A percentile compares a stretch with the other conserved stretches of the same genome.
Conservation (phyloP, 2,888 invertebrate species). For the Helobdella robusta region DNA sequence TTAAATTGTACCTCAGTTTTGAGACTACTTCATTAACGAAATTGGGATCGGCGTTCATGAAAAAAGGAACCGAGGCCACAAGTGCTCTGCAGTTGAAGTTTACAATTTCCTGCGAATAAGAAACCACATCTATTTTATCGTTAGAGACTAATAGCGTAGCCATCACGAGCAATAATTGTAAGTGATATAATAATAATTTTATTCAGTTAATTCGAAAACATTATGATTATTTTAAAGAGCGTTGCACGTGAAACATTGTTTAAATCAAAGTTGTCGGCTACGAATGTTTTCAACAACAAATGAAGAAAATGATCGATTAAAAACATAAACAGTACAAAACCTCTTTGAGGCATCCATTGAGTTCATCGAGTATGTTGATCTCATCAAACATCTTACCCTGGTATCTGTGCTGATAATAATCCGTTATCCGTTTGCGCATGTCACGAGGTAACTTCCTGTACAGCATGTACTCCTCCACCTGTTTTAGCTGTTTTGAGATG, state of each 20-base stretch:
- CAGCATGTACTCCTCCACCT: constrained; percentile 99
- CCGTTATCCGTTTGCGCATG: constrained; percentile 89
- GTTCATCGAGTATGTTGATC: constrained; percentile 85
- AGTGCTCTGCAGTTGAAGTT: constrained; percentile 96
- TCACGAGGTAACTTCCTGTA: constrained; percentile 89
- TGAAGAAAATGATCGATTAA: no score
- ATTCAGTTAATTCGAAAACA: no score
- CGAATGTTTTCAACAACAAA: no score
- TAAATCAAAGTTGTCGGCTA: no score
- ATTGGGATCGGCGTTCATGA: constrained; percentile 93
- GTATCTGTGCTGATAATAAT: constrained; percentile 96
- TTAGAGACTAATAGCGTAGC: no score
- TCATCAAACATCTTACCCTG: constrained; percentile 99
- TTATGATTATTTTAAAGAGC: no score
- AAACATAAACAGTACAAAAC: no score
- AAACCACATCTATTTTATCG: no score
- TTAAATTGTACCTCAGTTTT: constrained; percentile 93
- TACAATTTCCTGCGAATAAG: constrained; percentile 69
- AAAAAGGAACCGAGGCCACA: constrained; percentile 95
- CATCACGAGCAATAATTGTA: no score
- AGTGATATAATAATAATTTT: no score
- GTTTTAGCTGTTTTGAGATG: constrained; percentile 90
- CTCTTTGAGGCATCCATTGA: constrained; percentile 90
- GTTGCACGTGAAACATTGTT: no score
- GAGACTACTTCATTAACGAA: constrained; percentile 97